These are phyloP conservation scores for Diglossa cyanea DNA, from an alignment of 2,797 vertebrate genomes.

Conservation along the genomic window DNA sequence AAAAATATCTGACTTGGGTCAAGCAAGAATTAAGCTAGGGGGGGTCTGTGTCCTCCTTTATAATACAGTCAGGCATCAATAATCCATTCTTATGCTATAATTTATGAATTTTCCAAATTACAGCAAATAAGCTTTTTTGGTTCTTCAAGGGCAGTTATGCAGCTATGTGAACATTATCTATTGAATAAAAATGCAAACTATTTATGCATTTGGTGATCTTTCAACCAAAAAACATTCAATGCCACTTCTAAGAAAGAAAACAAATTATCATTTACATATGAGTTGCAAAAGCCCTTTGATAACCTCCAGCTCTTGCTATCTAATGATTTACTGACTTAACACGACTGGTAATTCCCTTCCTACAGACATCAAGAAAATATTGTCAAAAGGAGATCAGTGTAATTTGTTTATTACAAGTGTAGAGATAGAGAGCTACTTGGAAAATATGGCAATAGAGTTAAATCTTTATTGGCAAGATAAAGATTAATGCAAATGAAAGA, in stretches of 20 bases:
- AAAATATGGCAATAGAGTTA: not conserved
- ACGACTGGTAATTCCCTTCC: not conserved
- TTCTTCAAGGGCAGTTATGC: not conserved
- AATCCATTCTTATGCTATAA: not conserved
- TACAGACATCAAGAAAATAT: not conserved
- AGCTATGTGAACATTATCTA: not conserved
- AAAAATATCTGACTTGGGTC: not conserved
- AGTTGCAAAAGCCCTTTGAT: not conserved
- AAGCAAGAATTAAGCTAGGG: not conserved
- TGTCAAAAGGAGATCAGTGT: not conserved
- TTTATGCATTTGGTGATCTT: constrained; percentile 21
- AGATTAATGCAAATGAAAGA: constrained; percentile 29
- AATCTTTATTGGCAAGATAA: constrained; percentile 24
- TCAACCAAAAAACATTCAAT: not conserved
- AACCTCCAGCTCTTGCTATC: not conserved
- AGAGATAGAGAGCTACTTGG: not conserved
- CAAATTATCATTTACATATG: not conserved
- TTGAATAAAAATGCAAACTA: not conserved
- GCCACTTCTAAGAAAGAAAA: not conserved
- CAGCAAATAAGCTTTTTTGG: not conserved
- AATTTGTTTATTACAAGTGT: constrained; percentile 5
- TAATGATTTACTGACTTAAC: not conserved
- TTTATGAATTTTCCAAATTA: constrained; percentile 8
- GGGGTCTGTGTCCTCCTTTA: not conserved
- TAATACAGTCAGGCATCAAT: not conserved